Percentiles rank a stretch among this genome's conserved stretches.
Evolutionary conservation across 2,888 invertebrate species (phyloP).

Genomic region (Bugulina stolonifera): DNA sequence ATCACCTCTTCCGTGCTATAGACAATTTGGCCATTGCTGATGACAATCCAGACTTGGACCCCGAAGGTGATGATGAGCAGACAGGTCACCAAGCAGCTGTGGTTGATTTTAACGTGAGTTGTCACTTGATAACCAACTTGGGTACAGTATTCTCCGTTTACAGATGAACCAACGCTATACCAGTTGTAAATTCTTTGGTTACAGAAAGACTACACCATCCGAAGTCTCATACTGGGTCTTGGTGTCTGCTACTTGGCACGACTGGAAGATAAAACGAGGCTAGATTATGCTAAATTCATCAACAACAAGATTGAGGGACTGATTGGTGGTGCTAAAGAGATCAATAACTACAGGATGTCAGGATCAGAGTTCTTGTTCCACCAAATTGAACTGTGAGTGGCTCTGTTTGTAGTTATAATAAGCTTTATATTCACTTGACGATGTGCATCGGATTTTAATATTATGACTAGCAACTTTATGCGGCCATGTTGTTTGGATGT

Average conservation of each 20-base stretch:
- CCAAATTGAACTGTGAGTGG: conserved; percentile 12
- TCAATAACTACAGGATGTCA: not conserved
- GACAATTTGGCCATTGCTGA: not conserved
- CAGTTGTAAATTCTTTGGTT: too few species aligned
- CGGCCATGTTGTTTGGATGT: too few species aligned
- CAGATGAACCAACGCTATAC: too few species aligned
- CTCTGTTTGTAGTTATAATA: too few species aligned
- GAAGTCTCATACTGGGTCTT: conserved; percentile 40
- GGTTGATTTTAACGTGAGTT: not conserved
- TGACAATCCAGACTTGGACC: conserved; percentile 28
- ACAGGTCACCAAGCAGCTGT: not conserved
- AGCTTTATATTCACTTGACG: too few species aligned
- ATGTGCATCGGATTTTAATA: too few species aligned
- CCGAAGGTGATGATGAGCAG: not conserved
- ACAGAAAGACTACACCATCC: conserved; percentile 32
- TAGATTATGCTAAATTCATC: not conserved
- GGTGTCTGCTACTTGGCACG: conserved; percentile 42
- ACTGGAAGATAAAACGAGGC: conserved; percentile 21
- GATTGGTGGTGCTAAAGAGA: not conserved
- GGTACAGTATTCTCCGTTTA: too few species aligned
- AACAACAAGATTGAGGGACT: not conserved
- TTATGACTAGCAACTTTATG: too few species aligned
- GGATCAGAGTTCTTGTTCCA: not conserved
- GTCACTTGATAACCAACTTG: too few species aligned
- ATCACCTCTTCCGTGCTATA: conserved; percentile 1